Evolutionary conservation across 1,140 invertebrate species (phyloP), one percentile per base, ranked within the genome.

Genomic region (Diploscapter pachys): DNA sequence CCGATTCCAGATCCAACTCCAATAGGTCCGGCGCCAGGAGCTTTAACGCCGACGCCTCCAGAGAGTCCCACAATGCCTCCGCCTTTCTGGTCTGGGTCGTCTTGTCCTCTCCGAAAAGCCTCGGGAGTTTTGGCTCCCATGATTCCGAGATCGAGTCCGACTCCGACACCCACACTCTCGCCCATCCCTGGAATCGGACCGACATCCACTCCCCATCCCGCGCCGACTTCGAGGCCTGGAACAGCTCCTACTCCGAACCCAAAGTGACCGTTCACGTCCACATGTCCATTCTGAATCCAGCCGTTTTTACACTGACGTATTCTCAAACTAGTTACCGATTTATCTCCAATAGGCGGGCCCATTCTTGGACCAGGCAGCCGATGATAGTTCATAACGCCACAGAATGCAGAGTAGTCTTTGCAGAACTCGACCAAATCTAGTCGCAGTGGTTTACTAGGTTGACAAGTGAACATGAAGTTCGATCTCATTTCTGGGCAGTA

Each of bases 351-450:
- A 9, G 68, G 74, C 52, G 74, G 74, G 13, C 79, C 79, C 66
- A 76, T 72, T 9, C 79, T 69, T 48, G 79, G 79, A 13, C 79
- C 79, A 6, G 77, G 77, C 5, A 80, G 68, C 56, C 79, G 55
- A 65, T 80, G 79, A 48, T 75, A 80, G 55, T 80, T 80, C 8
- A 69, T 63, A n/a, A 79, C 71, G 0, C 64, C 56, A 56, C 79
- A 80, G 54, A 79, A 72, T 3, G 71, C 70, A 31, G 79, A 55
- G 50, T 80, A 80, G 55, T 80, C 78, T 68, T 80, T 78, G 53
- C 79, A 80, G 61, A 80, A 80, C 61, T 80, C 77, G 31, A 80
- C 79, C 61, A 80, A 72, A 79, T 80, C 79, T 11, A 79, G 62
- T 53, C 79, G n/a, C 3, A 80, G 64, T 51, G 77, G 77, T 57